A percentile compares a stretch with the other conserved stretches of the same genome.
phyloP scores from a whole-genome alignment of 2,113 vertebrate genomes.

The Thamnaconus septentrionalis region DNA sequence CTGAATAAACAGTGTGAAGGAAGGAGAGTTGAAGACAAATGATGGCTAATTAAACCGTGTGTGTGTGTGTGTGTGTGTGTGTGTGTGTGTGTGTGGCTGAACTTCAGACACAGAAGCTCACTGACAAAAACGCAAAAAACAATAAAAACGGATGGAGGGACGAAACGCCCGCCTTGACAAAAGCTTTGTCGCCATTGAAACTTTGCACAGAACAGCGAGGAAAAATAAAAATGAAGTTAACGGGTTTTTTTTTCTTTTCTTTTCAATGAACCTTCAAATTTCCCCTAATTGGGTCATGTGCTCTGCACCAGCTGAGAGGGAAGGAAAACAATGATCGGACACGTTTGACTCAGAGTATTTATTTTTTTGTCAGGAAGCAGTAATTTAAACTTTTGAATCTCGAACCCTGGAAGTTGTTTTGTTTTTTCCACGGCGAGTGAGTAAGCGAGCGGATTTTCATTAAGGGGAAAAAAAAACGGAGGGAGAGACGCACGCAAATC shows the following conservation, averaged over 20 bases:
- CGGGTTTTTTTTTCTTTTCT: slow-evolving; percentile 18
- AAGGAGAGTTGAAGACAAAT: slow-evolving; percentile 86
- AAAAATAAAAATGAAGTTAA: slow-evolving; percentile 14
- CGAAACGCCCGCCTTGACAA: slow-evolving; percentile 53
- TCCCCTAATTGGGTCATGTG: slow-evolving; percentile 50
- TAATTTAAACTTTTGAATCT: neutral
- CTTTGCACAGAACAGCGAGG: slow-evolving; percentile 12
- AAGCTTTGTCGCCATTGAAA: slow-evolving; percentile 42
- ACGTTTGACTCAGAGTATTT: neutral
- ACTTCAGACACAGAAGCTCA: slow-evolving; percentile 31
- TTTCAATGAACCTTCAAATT: slow-evolving; percentile 29
- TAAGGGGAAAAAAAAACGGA: slow-evolving; percentile 5
- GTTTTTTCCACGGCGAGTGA: neutral
- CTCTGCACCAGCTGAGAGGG: too few species aligned
- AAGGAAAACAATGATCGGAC: too few species aligned
- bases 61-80: slow-evolving; percentile 18
- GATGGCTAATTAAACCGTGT: slow-evolving; percentile 87
- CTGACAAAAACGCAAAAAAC: slow-evolving; percentile 42
- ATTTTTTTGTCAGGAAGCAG: neutral
- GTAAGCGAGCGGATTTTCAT: slow-evolving; percentile 6
- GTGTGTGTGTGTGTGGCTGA: slow-evolving; percentile 8
- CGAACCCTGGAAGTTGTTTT: too few species aligned
- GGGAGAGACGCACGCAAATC: neutral
- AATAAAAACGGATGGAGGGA: slow-evolving; percentile 22
- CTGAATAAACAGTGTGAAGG: slow-evolving; percentile 88